Conservation (phyloP, 1,140 invertebrate species). For the Eriosoma lanigerum region DNA sequence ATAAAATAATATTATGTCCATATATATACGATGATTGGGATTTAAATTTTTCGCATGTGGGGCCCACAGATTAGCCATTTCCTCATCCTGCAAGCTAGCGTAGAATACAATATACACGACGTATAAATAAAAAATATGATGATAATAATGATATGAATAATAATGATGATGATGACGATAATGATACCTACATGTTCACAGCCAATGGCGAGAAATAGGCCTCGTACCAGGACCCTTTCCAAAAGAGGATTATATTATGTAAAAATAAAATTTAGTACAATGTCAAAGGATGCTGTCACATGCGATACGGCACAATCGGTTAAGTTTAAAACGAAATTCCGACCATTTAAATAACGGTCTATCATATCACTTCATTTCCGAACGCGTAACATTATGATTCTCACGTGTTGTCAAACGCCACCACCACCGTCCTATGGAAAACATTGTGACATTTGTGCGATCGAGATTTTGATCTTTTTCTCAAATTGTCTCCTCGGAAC, state of each 20-base stretch:
- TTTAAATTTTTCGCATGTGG: conserved; percentile 50
- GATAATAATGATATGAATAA: neutral
- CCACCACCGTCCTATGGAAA: neutral
- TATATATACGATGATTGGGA: conserved; percentile 38
- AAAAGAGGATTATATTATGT: neutral
- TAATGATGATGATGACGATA: neutral
- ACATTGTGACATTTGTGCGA: no score
- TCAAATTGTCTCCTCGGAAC: no score
- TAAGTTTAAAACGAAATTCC: conserved; percentile 21
- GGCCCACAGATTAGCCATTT: conserved; percentile 44
- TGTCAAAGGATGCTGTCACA: neutral
- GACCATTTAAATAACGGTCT: conserved; percentile 36
- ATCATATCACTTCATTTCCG: conserved; percentile 4
- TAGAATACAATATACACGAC: neutral
- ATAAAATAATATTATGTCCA: neutral
- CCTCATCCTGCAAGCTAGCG: conserved; percentile 37
- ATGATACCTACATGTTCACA: neutral
- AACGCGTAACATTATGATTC: conserved; percentile 13
- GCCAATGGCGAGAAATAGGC: neutral
- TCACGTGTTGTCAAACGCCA: conserved; percentile 37
- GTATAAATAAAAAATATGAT: neutral
- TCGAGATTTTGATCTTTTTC: no score
- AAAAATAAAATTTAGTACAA: neutral
- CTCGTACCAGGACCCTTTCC: neutral
- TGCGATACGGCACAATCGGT: neutral